Evolutionary conservation across 2,113 vertebrate species (phyloP).

Genomic region (Microcebus murinus): DNA sequence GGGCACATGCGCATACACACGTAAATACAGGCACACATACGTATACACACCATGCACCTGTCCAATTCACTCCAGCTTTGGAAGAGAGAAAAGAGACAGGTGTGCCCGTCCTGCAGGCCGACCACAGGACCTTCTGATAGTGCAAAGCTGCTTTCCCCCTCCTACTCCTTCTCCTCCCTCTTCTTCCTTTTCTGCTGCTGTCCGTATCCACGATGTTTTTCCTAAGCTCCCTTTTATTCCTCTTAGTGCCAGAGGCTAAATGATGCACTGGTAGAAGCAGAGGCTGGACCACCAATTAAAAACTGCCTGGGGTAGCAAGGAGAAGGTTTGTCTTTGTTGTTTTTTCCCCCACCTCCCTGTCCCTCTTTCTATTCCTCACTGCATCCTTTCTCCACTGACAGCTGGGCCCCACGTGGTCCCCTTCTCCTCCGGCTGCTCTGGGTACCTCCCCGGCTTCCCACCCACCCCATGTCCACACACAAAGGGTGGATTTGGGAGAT

Average conservation of each 20-base stretch:
- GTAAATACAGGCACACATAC: too few species aligned
- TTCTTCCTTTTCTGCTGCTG: background rate
- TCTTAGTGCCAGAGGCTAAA: background rate
- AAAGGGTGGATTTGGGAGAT: background rate
- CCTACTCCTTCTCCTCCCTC: background rate
- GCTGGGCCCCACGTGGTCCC: background rate
- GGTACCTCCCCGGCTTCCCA: background rate
- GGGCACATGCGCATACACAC: fast-evolving
- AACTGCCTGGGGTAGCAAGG: slow-evolving; percentile 13
- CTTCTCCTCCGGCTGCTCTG: background rate
- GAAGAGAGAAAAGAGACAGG: background rate
- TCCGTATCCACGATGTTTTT: background rate
- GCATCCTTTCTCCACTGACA: background rate
- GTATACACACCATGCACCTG: background rate
- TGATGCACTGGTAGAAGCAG: slow-evolving; percentile 15
- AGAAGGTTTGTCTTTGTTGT: slow-evolving; percentile 25
- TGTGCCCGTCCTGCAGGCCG: background rate
- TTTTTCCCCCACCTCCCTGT: background rate
- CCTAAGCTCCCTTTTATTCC: background rate
- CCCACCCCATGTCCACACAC: background rate
- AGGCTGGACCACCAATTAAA: slow-evolving; percentile 50
- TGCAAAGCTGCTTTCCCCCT: background rate
- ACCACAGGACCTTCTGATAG: background rate
- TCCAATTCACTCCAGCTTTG: background rate
- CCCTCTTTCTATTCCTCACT: background rate